Percentiles rank a stretch among this genome's conserved stretches.
Conservation (phyloP, 2,888 invertebrate genomes). For the Dugesia japonica region DNA sequence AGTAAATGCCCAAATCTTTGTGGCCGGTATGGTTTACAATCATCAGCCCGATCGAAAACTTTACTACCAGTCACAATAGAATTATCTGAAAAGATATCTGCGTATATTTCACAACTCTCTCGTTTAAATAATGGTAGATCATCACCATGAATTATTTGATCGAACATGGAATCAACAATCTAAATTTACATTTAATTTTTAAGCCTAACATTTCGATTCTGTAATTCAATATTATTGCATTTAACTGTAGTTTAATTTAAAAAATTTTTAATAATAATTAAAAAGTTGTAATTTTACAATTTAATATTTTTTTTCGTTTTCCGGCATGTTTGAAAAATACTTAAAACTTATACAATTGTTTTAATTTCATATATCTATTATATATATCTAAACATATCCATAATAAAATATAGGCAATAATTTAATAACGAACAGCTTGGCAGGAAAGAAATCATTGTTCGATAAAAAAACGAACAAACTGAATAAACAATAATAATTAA, state of each 20-base stretch:
- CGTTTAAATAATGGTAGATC: slow-evolving; percentile 61
- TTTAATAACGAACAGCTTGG: no score
- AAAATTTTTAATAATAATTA: not conserved
- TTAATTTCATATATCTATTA: no score
- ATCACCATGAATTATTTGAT: slow-evolving; percentile 53
- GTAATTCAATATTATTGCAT: not conserved
- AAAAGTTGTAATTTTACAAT: no score
- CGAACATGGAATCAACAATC: slow-evolving; percentile 73
- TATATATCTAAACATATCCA: no score
- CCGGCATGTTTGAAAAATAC: no score
- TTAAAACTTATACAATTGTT: no score
- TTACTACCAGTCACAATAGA: not conserved
- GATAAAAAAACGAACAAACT: no score
- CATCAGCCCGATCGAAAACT: slow-evolving; percentile 37
- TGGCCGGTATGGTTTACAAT: slow-evolving; percentile 35
- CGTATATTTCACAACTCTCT: not conserved
- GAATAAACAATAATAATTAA: no score
- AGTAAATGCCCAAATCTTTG: slow-evolving; percentile 77
- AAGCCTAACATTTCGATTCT: slow-evolving; percentile 28
- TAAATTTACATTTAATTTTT: no score
- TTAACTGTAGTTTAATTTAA: not conserved
- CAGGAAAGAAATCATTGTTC: no score
- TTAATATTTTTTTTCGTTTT: no score
- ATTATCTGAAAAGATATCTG: not conserved
- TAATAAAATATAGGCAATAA: no score